Percentiles rank a stretch among this genome's conserved stretches.
phyloP scores from a whole-genome alignment of 37 sponge, comb jelly and placozoan genomes.

The Ephydatia muelleri region DNA sequence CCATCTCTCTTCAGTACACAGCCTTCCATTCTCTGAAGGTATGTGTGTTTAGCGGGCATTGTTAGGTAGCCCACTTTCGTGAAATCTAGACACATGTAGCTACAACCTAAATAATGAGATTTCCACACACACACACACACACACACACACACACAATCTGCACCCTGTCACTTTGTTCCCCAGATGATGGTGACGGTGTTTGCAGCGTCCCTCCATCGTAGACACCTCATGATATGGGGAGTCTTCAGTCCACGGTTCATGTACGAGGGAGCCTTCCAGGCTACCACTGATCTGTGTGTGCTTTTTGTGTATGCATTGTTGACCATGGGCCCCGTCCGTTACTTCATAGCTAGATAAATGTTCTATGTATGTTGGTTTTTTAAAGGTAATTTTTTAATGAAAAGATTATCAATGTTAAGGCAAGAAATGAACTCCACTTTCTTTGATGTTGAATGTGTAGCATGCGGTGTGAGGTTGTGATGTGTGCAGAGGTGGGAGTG shows the following conservation, averaged over 20 bases:
- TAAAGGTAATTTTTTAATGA: not conserved
- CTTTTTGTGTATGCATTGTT: slow-evolving; percentile 12
- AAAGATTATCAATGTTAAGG: not conserved
- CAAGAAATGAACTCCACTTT: not conserved
- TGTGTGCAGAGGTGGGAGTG: not conserved
- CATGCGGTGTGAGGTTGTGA: not conserved
- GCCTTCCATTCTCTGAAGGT: slow-evolving; percentile 55
- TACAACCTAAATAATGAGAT: too few species aligned
- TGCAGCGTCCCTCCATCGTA: slow-evolving; percentile 80
- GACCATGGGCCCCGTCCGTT: not conserved
- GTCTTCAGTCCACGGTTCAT: slow-evolving; percentile 93
- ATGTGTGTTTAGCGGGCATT: not conserved
- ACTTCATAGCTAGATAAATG: not conserved
- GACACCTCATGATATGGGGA: slow-evolving; percentile 96
- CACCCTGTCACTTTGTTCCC: too few species aligned
- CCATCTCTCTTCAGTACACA: slow-evolving; percentile 16
- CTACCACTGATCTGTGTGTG: slow-evolving; percentile 7
- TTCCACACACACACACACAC: not conserved
- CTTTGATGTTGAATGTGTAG: not conserved
- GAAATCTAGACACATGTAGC: not conserved
- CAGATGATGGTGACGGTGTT: slow-evolving; percentile 59
- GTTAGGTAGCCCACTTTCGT: not conserved
- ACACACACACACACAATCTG: not conserved
- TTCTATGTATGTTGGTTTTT: not conserved
- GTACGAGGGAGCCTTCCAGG: slow-evolving; percentile 78